Conservation (phyloP, 2,113 vertebrate species). For the Dermatemys mawii region DNA sequence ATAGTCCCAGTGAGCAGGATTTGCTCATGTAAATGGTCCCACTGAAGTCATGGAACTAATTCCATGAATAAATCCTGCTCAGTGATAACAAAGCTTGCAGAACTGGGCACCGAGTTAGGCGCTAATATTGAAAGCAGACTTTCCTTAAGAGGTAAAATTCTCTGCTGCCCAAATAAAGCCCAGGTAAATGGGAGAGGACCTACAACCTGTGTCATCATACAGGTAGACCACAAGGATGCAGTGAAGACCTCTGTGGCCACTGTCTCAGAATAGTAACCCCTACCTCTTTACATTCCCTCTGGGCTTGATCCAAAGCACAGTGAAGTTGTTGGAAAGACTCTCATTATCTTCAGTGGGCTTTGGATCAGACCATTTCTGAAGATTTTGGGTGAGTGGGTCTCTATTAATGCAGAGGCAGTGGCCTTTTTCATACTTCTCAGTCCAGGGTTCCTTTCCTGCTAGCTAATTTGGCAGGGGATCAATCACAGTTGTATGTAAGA, state of each 20-base stretch:
- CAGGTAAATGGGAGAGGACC: constrained; percentile 38
- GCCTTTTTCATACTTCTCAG: background rate
- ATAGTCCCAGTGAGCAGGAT: background rate
- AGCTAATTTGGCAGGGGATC: background rate
- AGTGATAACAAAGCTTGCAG: background rate
- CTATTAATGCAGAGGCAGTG: rapidly evolving
- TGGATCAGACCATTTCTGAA: background rate
- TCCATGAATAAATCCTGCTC: background rate
- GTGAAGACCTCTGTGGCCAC: constrained; percentile 37
- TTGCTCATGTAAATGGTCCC: background rate
- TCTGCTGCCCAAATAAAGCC: constrained; percentile 17
- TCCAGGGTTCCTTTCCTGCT: background rate
- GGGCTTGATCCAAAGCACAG: background rate
- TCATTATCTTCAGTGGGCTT: background rate
- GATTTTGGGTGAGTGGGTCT: background rate
- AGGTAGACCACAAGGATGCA: constrained; percentile 60
- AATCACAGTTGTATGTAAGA: rapidly evolving
- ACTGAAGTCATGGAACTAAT: background rate
- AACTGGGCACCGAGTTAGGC: background rate
- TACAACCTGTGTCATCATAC: constrained; percentile 52
- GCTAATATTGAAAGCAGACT: background rate
- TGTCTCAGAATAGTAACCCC: constrained; percentile 18
- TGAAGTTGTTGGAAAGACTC: background rate
- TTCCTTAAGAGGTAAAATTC: background rate
- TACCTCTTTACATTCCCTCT: background rate